Base-by-base conservation (phyloP, 2,888 invertebrate species). In the Smittia aterrima region DNA sequence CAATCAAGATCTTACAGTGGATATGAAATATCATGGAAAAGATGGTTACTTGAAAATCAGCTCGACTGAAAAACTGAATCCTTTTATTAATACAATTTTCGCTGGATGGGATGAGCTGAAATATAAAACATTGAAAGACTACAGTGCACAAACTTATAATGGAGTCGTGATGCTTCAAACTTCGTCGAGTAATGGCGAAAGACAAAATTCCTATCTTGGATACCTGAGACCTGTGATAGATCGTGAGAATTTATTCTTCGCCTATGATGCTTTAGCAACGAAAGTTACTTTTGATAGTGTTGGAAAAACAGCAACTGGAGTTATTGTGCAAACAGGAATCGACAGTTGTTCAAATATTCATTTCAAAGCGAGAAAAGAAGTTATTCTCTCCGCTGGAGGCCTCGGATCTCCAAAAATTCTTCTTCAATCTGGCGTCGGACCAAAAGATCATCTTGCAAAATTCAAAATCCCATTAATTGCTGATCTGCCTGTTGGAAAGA, bases 351-450 rank as follows among this genome's bases (percentile, higher is more conserved):
- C 82, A 66, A 86, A 32, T 9, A 32, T 32, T 32, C 4, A 32
- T 3, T 32, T 87, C 0, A 79, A 78, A 74, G 90, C 89, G 0
- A 83, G 85, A 62, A 87, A 86, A 77, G 91, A 91, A 81, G 87
- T 93, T 0, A 89, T 93, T 74, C 76, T 93, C 1, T 88, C 90
- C 11, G 92, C 89, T 1, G 93, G 93, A 0, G 87, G 92, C 0
- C 89, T 94, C 75, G 92, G 91, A 77, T 88, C 90, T 0, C 93
- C 95, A 0, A 93, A 95, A 79, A 80, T 95, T 7, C 85, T 95
- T 2, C 90, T 94, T 92, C 80, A 92, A 18, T 91, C 91, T 0
- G 92, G 92, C 1, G 81, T 91, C 7, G 89, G 89, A 1, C 89
- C 88, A 0, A 83, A 82, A n/a, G 81, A 86, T 62, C 87, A 89